These are phyloP conservation scores for Xylophagus ater DNA, from an alignment of 2,888 invertebrate species.

Conservation along the genomic window DNA sequence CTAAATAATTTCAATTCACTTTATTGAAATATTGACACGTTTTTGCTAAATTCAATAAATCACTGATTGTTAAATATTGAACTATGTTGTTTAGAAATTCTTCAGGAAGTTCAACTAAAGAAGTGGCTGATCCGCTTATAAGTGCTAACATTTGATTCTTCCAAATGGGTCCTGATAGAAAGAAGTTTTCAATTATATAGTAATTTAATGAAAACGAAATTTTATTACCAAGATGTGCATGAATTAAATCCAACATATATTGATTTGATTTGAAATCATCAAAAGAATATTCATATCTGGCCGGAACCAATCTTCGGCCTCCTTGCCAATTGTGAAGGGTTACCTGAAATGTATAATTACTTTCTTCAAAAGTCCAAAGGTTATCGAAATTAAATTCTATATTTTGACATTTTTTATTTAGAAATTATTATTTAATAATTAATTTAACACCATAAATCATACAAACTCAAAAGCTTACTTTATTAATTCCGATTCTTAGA, in stretches of 20 bases:
- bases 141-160: slow-evolving; percentile 8
- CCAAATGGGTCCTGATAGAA: slow-evolving; percentile 3
- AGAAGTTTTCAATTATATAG: not conserved
- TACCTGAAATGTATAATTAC: slow-evolving; percentile 9
- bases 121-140: slow-evolving; percentile 5
- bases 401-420: no score
- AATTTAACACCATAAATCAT: no score
- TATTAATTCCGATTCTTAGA: slow-evolving; percentile 11
- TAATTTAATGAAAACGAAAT: not conserved
- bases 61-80: slow-evolving; percentile 9
- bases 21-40: slow-evolving; percentile 12
- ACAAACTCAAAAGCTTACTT: slow-evolving; percentile 6
- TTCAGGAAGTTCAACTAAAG: slow-evolving; percentile 12
- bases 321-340: slow-evolving; percentile 11
- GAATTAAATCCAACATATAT: slow-evolving; percentile 7
- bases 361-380: no score
- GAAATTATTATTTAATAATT: no score
- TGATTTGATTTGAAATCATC: slow-evolving; percentile 6
- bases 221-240: slow-evolving; percentile 8
- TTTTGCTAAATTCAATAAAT: slow-evolving; percentile 12
- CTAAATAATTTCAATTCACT: slow-evolving; percentile 2
- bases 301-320: slow-evolving; percentile 6
- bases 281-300: slow-evolving; percentile 10
- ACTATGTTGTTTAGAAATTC: slow-evolving; percentile 4
- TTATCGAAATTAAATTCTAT: no score